Percentiles rank a stretch among this genome's conserved stretches.
phyloP scores from a whole-genome alignment of 2,113 vertebrate species.

The Myiopsitta monachus region DNA sequence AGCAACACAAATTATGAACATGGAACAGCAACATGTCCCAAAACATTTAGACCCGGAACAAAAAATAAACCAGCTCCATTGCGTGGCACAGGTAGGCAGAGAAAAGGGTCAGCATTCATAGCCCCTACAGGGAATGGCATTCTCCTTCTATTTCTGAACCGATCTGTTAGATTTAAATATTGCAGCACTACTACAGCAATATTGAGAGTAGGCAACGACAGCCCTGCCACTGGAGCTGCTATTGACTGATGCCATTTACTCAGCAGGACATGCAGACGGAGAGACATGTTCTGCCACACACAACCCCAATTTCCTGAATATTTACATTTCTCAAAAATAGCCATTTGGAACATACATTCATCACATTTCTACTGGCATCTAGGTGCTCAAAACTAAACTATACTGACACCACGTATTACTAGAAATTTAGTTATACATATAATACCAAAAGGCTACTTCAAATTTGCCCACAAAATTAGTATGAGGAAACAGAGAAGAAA shows the following conservation, averaged over 20 bases:
- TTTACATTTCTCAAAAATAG: background rate
- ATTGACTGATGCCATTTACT: too few species aligned
- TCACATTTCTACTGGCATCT: background rate
- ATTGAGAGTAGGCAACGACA: too few species aligned
- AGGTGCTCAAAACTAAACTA: background rate
- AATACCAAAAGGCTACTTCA: background rate
- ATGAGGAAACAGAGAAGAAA: too few species aligned
- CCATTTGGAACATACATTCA: background rate
- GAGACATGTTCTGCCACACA: background rate
- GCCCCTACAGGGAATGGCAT: background rate
- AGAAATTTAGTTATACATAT: background rate
- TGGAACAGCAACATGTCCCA: background rate
- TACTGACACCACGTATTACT: background rate
- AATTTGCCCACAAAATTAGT: background rate
- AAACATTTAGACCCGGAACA: background rate
- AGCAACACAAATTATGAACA: background rate
- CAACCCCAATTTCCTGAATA: background rate
- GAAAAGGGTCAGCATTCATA: background rate
- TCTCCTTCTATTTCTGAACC: background rate
- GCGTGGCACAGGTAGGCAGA: background rate
- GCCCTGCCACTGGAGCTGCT: background rate
- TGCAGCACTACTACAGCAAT: background rate
- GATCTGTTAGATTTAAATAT: background rate
- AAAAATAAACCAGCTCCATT: background rate
- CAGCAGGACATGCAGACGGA: background rate